phyloP scores from a whole-genome alignment of 2,113 vertebrate genomes.

The Gallinago paraguaiae region DNA sequence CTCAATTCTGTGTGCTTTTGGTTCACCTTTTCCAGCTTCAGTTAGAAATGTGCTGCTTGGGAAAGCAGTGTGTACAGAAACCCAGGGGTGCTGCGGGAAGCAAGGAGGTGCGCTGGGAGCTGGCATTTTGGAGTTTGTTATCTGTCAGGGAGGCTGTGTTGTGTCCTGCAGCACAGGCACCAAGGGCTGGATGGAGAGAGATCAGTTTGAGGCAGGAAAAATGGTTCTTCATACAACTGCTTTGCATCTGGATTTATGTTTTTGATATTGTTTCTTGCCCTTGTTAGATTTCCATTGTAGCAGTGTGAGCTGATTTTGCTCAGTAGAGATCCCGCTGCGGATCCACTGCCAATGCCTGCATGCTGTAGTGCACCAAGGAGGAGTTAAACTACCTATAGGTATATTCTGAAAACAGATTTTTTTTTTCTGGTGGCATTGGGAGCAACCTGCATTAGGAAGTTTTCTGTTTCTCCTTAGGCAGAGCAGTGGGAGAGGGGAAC shows the following conservation, averaged over 20 bases:
- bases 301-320: accelerated
- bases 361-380: accelerated
- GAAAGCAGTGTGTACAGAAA: neutral
- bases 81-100: neutral
- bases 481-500: neutral
- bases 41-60: accelerated
- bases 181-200: neutral
- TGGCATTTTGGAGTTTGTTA: neutral
- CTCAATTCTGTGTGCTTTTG: accelerated
- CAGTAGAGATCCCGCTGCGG: neutral
- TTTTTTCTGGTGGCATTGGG: neutral
- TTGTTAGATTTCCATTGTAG: neutral
- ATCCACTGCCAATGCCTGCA: accelerated
- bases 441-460: neutral
- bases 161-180: neutral
- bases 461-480: neutral
- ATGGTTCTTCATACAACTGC: neutral
- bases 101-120: accelerated
- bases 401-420: neutral
- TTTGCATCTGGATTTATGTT: neutral
- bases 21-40: neutral
- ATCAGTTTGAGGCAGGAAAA: neutral
- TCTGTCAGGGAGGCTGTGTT: accelerated
- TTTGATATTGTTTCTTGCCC: neutral
- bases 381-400: neutral